Evolutionary conservation across 2,888 invertebrate species (phyloP), one percentile per base, ranked within the genome.

Genomic region (Cataglyphis livida): DNA sequence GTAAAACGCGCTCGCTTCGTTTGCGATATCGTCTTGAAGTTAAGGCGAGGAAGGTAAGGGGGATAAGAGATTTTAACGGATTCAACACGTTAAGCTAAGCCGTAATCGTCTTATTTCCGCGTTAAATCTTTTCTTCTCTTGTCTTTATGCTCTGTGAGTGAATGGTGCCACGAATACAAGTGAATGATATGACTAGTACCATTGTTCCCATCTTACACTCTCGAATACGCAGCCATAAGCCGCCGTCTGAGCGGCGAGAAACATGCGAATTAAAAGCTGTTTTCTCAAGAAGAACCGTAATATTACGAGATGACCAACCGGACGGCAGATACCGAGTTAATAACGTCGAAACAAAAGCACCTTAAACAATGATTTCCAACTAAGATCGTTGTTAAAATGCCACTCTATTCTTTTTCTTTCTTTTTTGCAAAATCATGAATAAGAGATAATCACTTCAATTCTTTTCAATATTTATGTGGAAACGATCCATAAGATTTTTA

Each of bases 81-180:
- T 74, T 66, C 76, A 75, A 83, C 81, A n/a, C n/a, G 88, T 82
- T 90, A 92, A 93, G 92, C 92, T 90, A 90, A 91, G 91, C 90
- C 85, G 88, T 93, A 93, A 94, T 93, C 93, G 92, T 93, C 93
- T 94, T 93, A 93, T 92, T 79, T 91, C 91, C 90, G 89, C 91
- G 92, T 93, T 93, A 91, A 93, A 93, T 93, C 92, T 93, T 87
- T 87, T 87, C 88, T 88, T 81, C 57, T 70, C 84, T 51, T 32
- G 62, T 70, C 66, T 83, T 89, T 89, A 85, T 85, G 84, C 82
- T 84, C 32, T 73, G 74, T 68, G 65, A 71, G 65, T 66, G 44
- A 73, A 83, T 81, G 75, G 70, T 83, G 73, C 44, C 74, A 71
- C 82, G 81, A 84, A 78, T 71, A 81, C 70, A 61, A 71, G 57